A percentile compares a stretch with the other conserved stretches of the same genome.
Evolutionary conservation across 1,140 invertebrate genomes (phyloP).

Genomic region (Matsumurasca onukii): DNA sequence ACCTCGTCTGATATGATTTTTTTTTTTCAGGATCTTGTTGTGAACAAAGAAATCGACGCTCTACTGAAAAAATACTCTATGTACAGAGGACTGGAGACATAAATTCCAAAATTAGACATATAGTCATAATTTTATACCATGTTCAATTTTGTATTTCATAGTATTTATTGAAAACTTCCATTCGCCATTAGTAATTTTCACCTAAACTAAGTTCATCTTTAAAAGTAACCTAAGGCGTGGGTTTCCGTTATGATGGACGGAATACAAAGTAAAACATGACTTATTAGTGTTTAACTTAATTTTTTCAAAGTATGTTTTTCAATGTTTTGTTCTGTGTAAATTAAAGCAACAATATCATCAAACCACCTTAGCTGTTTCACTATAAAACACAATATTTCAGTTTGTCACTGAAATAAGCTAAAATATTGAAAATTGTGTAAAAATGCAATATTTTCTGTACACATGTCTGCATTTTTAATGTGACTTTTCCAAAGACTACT

Average conservation of each 20-base stretch:
- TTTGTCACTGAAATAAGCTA: no score
- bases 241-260: not conserved
- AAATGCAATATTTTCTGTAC: no score
- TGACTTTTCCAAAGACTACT: no score
- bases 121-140: not conserved
- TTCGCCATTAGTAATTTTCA: not conserved
- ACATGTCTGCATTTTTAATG: no score
- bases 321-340: not conserved
- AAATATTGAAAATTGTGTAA: no score
- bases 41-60: slow-evolving; percentile 18
- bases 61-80: slow-evolving; percentile 17
- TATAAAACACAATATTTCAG: no score
- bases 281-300: not conserved
- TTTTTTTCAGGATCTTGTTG: slow-evolving; percentile 23
- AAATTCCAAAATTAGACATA: not conserved
- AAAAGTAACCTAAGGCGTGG: not conserved
- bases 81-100: slow-evolving; percentile 7
- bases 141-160: not conserved
- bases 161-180: not conserved
- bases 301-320: not conserved
- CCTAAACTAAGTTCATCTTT: not conserved
- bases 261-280: not conserved
- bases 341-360: no score
- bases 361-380: no score
- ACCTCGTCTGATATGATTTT: no score